These are phyloP conservation scores for Oncorhynchus tshawytscha DNA, from an alignment of 2,113 vertebrate species.

Conservation along the genomic window DNA sequence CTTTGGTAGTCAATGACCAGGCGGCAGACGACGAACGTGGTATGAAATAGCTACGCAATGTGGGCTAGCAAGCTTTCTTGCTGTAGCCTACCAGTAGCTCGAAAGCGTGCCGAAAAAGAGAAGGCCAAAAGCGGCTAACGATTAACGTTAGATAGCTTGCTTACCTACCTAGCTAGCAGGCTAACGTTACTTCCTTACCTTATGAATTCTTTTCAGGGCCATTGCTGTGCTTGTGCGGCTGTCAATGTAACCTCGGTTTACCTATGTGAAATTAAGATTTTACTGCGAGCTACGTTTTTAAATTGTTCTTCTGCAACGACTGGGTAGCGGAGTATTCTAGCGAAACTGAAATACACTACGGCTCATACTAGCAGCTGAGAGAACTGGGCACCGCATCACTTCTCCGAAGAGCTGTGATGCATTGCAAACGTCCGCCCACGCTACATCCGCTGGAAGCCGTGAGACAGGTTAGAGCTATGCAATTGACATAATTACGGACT, in stretches of 20 bases:
- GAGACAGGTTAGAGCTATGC: background rate
- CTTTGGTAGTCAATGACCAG: too few relatives aligned
- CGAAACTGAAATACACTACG: constrained; percentile 15
- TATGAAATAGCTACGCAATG: too few relatives aligned
- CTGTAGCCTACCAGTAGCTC: too few relatives aligned
- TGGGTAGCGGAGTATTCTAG: background rate
- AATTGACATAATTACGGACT: too few relatives aligned
- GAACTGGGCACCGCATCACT: constrained; percentile 36
- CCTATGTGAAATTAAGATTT: constrained; percentile 18
- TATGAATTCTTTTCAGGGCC: constrained; percentile 77
- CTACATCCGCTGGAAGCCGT: constrained; percentile 7
- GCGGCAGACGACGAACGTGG: too few relatives aligned
- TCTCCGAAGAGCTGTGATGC: constrained; percentile 10
- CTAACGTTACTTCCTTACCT: constrained; percentile 62
- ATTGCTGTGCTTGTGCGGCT: constrained; percentile 46
- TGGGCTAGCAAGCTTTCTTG: too few relatives aligned
- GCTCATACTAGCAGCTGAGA: constrained; percentile 23
- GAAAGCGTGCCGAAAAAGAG: too few relatives aligned
- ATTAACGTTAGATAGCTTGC: background rate
- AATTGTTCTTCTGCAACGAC: background rate
- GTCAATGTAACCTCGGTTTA: constrained; percentile 20
- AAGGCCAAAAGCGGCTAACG: too few relatives aligned
- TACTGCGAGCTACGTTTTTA: background rate
- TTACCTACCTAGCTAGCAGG: background rate
- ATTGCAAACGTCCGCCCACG: constrained; percentile 17